Conservation (phyloP, 1,140 invertebrate species). For the Diploscapter pachys region DNA sequence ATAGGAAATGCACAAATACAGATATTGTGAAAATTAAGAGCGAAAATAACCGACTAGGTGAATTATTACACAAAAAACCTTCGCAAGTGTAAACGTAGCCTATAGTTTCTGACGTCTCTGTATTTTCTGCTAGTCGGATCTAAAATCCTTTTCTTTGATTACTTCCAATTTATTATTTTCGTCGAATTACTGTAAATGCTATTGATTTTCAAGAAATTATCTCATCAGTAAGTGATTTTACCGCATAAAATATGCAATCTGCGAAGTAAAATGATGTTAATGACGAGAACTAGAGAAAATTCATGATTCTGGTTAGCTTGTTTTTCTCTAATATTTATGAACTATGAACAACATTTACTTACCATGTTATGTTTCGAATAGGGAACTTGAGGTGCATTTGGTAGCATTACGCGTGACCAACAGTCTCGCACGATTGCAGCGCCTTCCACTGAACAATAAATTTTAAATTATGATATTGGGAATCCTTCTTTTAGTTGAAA, state of each 20-base stretch:
- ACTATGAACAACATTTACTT: slow-evolving; percentile 27
- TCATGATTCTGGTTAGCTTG: slow-evolving; percentile 20
- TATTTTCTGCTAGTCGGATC: slow-evolving; percentile 27
- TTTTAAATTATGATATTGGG: not conserved
- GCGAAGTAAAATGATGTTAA: slow-evolving; percentile 4
- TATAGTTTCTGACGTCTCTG: slow-evolving; percentile 29
- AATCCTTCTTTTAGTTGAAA: too few species aligned
- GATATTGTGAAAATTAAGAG: too few species aligned
- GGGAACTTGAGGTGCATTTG: slow-evolving; percentile 15
- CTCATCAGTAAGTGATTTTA: too few species aligned
- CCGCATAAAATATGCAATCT: slow-evolving; percentile 3
- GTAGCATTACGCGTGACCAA: slow-evolving; percentile 43
- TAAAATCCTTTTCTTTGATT: slow-evolving; percentile 32
- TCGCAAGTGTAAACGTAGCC: slow-evolving; percentile 44
- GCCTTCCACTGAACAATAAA: slow-evolving; percentile 38
- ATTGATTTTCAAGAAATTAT: too few species aligned
- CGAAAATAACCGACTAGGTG: not conserved
- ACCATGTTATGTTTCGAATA: slow-evolving; percentile 24
- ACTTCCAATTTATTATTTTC: not conserved
- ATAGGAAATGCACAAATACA: too few species aligned
- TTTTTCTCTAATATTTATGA: slow-evolving; percentile 21
- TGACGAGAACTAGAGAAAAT: slow-evolving; percentile 22
- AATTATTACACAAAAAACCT: slow-evolving; percentile 41
- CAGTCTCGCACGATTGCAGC: slow-evolving; percentile 47
- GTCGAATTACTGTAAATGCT: too few species aligned